phyloP scores from a whole-genome alignment of 2,797 vertebrate genomes.

The Pelochelys cantorii region DNA sequence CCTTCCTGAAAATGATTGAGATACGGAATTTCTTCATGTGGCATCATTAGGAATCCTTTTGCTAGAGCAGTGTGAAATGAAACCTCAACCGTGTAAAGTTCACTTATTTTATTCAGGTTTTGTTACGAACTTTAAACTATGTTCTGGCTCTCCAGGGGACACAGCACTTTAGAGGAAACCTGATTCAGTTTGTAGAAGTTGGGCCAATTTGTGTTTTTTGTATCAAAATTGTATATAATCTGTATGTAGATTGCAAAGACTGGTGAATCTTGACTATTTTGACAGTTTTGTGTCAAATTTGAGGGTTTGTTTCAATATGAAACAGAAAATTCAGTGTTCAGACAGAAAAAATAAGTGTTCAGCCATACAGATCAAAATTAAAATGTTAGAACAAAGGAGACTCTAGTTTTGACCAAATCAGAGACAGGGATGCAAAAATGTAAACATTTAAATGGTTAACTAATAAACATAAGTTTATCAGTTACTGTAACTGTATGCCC shows the following conservation, averaged over 20 bases:
- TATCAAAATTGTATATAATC: not conserved
- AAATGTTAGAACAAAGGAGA: not conserved
- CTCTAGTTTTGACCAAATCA: not conserved
- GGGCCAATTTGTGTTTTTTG: not conserved
- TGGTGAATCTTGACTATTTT: not conserved
- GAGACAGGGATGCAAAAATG: not conserved
- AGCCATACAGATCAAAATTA: not conserved
- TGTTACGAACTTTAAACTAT: not conserved
- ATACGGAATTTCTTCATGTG: not conserved
- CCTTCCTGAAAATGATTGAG: not conserved
- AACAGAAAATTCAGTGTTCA: not conserved
- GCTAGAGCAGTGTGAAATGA: not conserved
- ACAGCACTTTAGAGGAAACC: not conserved
- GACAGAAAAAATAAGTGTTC: not conserved
- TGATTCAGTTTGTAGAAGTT: not conserved
- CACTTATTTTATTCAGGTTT: not conserved
- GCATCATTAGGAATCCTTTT: not conserved
- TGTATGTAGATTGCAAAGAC: not conserved
- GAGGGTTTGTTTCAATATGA: not conserved
- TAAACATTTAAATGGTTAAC: too few relatives aligned
- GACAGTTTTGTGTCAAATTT: not conserved
- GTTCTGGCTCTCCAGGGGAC: not conserved
- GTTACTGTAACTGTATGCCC: too few relatives aligned
- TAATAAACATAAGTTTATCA: too few relatives aligned
- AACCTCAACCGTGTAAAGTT: not conserved